These are phyloP conservation scores for Macroramphosus scolopax DNA, from an alignment of 2,797 vertebrate genomes.

Conservation along the genomic window DNA sequence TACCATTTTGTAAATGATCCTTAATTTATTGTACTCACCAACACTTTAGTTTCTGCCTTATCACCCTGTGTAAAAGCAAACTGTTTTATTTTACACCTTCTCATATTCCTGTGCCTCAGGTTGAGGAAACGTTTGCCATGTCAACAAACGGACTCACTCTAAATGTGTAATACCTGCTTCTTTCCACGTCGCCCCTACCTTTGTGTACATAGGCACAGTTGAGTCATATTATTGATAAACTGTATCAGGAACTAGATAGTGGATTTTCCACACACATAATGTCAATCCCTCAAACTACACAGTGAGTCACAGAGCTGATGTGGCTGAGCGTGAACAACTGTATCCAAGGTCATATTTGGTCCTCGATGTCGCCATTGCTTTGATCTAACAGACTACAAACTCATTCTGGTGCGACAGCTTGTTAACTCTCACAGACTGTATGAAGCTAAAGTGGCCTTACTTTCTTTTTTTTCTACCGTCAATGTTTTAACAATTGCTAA, in stretches of 20 bases:
- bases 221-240: conserved; percentile 37
- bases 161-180: no score
- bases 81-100: not conserved
- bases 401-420: no score
- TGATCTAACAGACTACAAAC: conserved; percentile 41
- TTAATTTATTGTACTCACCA: conserved; percentile 1
- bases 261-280: no score
- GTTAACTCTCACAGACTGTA: conserved; percentile 37
- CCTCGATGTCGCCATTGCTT: conserved; percentile 31
- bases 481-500: conserved; percentile 32
- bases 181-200: no score
- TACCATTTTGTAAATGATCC: conserved; percentile 41
- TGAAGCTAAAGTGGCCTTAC: conserved; percentile 71
- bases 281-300: no score
- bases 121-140: no score
- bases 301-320: conserved; percentile 37
- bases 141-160: conserved; percentile 12
- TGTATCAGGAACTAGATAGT: conserved; percentile 39
- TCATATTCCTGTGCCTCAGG: conserved; percentile 19
- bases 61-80: conserved; percentile 14
- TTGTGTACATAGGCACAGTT: conserved; percentile 24
- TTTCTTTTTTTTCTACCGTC: conserved; percentile 19
- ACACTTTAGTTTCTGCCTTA: conserved; percentile 58
- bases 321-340: conserved; percentile 29
- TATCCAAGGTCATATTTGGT: conserved; percentile 38